Base-by-base conservation (phyloP, 2,797 vertebrate species). In the Kryptopterus vitreolus region DNA sequence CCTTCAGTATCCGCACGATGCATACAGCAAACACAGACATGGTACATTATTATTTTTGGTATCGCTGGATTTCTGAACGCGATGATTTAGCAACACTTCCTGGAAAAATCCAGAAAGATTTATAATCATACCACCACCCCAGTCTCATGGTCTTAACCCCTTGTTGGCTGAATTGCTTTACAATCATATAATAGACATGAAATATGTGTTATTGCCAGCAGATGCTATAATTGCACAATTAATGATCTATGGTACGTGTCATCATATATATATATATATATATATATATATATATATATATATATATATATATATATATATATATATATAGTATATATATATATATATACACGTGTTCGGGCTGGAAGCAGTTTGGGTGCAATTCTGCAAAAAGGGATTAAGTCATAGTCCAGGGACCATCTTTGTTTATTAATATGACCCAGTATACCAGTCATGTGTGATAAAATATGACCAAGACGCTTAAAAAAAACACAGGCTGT, bases 391-490 rank as follows among this genome's bases (percentile, higher is more conserved):
- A n/a, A n/a, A n/a, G n/a, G n/a, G n/a, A n/a, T n/a, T n/a, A n/a
- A 43, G 68, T 29, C 46, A 50, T 31, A 70, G 26, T 52, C 52
- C 66, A 29, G 24, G 33, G 53, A 46, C 26, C 72, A 61, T 81
- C n/a, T 26, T 61, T 69, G 43, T 59, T 80, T 35, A 58, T 74
- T 57, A 66, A 35, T 43, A 53, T 57, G 63, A 66, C 59, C 18
- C 18, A 50, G 38, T 46, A 24, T 66, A 46, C 11, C 22, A 24
- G 46, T 69, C 46, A 65, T 13, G 18, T 43, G 46, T 33, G 61
- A 68, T 58, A 31, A 50, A 12, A 43, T 53, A 52, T 38, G 18
- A 20, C 50, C 38, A 57, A 55, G 33, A 29, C 10, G 12, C 20
- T 16, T 13, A 16, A 43, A 43, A n/a, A 22, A 24, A 61, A 26